Evolutionary conservation across 2,113 vertebrate genomes (phyloP), one percentile per base, ranked within the genome.

Genomic region (Oreochromis aureus): DNA sequence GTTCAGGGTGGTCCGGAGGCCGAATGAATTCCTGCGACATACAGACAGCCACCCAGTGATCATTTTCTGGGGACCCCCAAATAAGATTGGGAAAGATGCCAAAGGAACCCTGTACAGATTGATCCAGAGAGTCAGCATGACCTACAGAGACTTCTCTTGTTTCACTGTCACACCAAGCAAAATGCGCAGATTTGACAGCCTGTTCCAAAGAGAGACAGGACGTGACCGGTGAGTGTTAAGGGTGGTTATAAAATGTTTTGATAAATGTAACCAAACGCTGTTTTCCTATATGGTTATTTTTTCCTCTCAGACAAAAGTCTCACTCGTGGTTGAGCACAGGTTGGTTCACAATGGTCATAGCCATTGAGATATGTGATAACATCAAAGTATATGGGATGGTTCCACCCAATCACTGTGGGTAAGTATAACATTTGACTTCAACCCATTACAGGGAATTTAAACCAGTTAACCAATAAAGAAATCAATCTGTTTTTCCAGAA

Each of bases 341-440:
- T 86, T 99, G 98, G 98, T 99, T 99, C 95, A 99, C 99, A 89
- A 99, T 99, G 98, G 98, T 97, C 92, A 98, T 99, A 0, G 97
- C 98, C 0, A 97, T 99, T 44, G 98, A 99, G 91, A 88, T 98
- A 73, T 99, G 99, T n/a, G 98, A 99, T 44, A 96, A 94, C 0
- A 96, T 99, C 85, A 98, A 98, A 5, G 98, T 99, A 15, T 99
- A 99, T 0, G 99, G 98, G 90, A 99, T 99, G 99, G 98, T 99
- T 71, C 98, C 98, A 2, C 97, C 98, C 1, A 96, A 94, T 95
- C 96, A 99, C 95, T 99, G 99, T 81, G 96, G 96, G 99, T 99
- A 91, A 97, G 96, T 94, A 73, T 34, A 80, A 39, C 10, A 6
- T 22, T 22, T 34, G 12, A 22, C 11, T 2, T 27, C 10, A 76